Evolutionary conservation across 2,888 invertebrate species (phyloP).

Genomic region (Hypomecis atomaria): DNA sequence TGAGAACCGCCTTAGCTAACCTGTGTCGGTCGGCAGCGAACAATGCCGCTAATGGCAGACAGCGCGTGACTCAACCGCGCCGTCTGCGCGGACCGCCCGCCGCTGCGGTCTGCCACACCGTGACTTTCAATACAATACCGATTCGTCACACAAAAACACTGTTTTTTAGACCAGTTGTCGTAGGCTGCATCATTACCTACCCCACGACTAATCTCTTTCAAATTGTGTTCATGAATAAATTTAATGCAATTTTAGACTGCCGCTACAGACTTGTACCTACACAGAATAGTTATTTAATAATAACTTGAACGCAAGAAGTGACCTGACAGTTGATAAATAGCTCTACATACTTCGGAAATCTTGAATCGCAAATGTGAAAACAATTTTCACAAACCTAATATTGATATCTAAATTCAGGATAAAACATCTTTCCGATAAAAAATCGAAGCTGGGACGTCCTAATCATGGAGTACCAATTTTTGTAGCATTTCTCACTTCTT

Average conservation of each 20-base stretch:
- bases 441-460: too few species aligned
- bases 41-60: constrained; percentile 62
- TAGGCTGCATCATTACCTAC: constrained; percentile 7
- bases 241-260: not conserved
- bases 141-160: constrained; percentile 11
- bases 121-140: constrained; percentile 25
- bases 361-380: too few species aligned
- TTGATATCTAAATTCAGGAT: too few species aligned
- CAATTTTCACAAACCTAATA: too few species aligned
- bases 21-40: constrained; percentile 56
- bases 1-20: constrained; percentile 18
- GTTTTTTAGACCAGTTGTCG: constrained; percentile 3
- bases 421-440: too few species aligned
- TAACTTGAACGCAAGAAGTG: too few species aligned
- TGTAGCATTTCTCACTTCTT: too few species aligned
- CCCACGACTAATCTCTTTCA: not conserved
- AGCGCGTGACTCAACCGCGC: constrained; percentile 68
- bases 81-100: constrained; percentile 31
- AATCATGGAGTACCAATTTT: too few species aligned
- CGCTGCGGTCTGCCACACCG: constrained; percentile 33
- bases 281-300: too few species aligned
- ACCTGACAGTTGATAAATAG: too few species aligned
- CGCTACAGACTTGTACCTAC: not conserved
- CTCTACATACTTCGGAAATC: too few species aligned
- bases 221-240: not conserved